Evolutionary conservation across 2,888 invertebrate species (phyloP), one percentile per base, ranked within the genome.

Genomic region (Altica lythri): DNA sequence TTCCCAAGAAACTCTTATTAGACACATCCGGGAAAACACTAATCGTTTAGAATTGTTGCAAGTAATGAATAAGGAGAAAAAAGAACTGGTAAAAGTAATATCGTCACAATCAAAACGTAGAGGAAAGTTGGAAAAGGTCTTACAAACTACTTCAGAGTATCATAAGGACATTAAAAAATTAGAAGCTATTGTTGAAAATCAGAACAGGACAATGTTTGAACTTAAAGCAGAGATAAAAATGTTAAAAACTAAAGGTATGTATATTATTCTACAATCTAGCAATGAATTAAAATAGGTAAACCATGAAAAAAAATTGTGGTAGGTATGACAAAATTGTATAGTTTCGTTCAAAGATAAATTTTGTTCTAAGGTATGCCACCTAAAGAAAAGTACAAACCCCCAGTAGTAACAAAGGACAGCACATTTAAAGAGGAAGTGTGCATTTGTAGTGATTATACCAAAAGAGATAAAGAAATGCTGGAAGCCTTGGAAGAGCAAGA

Each of bases 1-100:
- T 9, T 68, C 73, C 53, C 72, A 80, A 62, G 67, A 72, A 13
- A 72, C 76, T 40, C 64, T 83, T 22, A 74, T 78, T 6, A 71
- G 72, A 51, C 72, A 77, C 18, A 78, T 81, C 2, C 77, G 78
- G 56, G 76, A 78, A 22, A 82, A 83, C 58, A 82, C 83, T 0
- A 78, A 80, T 51, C 81, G 81, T 57, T 61, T 81, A 22, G 82
- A 82, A 63, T 72, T 84, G 10, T 57, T 83, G 4, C 76, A 79
- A 1, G 71, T 82, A n/a, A 70, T 85, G 18, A 79, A 79, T 35
- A 79, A 79, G 43, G 83, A 85, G 61, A 79, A 79, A 60, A 72
- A 75, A 2, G 76, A 79, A 46, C 65, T 84, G n/a, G 66, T 69
- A 2, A 75, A 75, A 35, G 52, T 79, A 3, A 61, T 81, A 9